Percentiles rank a stretch among this genome's conserved stretches.
phyloP scores from a whole-genome alignment of 2,888 invertebrate genomes.

The Lutraria lutraria region DNA sequence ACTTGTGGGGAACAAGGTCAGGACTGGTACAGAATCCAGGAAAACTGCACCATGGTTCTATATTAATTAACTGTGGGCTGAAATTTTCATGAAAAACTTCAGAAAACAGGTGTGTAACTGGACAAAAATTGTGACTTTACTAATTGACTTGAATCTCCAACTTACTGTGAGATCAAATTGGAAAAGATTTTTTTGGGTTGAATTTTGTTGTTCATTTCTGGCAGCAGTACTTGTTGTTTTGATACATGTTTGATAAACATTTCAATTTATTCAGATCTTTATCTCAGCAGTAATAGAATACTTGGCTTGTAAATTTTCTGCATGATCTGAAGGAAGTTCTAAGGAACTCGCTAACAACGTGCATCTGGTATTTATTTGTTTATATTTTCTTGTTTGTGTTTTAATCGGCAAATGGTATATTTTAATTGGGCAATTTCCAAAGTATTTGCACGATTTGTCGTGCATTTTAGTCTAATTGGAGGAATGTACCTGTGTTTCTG shows the following conservation, averaged over 20 bases:
- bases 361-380: slow-evolving; percentile 5
- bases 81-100: background rate
- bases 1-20: no score
- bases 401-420: background rate
- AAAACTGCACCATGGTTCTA: no score
- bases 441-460: background rate
- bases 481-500: background rate
- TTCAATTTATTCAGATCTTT: slow-evolving; percentile 10
- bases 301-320: background rate
- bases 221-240: background rate
- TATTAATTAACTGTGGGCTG: background rate
- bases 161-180: background rate
- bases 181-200: background rate
- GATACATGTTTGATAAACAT: slow-evolving; percentile 5
- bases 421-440: slow-evolving; percentile 9
- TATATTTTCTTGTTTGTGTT: background rate
- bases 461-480: background rate
- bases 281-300: slow-evolving; percentile 14
- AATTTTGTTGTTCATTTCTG: background rate
- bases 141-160: background rate
- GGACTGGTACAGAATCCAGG: no score
- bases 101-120: background rate
- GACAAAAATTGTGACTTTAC: background rate
- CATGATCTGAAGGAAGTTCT: background rate
- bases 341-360: background rate